Conservation (phyloP, 2,797 vertebrate genomes). For the Fistularia commersonii region DNA sequence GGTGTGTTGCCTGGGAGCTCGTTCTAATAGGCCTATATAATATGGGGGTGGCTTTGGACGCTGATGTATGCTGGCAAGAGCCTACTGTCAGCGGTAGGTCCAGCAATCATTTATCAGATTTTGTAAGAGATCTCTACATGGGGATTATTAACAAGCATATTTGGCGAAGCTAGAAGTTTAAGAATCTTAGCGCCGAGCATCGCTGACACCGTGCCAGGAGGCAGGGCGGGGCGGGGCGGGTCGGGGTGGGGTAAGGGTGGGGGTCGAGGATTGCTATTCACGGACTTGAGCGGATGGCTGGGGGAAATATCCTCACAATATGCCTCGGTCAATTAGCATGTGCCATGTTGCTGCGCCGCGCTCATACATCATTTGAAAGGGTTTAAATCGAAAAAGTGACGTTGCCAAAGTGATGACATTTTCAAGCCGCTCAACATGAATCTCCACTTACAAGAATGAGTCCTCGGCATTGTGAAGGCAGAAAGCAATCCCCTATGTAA, state of each 20-base stretch:
- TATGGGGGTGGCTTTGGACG: slow-evolving; percentile 48
- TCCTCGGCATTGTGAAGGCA: slow-evolving; percentile 38
- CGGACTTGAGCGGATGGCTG: slow-evolving; percentile 45
- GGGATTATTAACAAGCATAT: slow-evolving; percentile 65
- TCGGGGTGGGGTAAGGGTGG: not conserved
- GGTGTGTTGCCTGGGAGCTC: slow-evolving; percentile 62
- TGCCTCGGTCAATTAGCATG: slow-evolving; percentile 57
- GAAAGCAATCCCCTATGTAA: slow-evolving; percentile 27
- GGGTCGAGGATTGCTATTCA: slow-evolving; percentile 21
- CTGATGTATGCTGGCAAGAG: slow-evolving; percentile 68
- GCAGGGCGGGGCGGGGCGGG: not conserved
- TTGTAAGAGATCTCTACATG: slow-evolving; percentile 62
- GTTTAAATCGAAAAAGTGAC: slow-evolving; percentile 58
- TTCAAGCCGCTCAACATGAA: slow-evolving; percentile 44
- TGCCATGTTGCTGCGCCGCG: slow-evolving; percentile 38
- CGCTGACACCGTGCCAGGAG: slow-evolving; percentile 28
- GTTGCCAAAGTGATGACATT: slow-evolving; percentile 56
- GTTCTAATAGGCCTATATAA: slow-evolving; percentile 55
- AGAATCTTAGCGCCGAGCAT: slow-evolving; percentile 36
- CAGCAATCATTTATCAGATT: slow-evolving; percentile 64
- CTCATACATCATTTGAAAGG: slow-evolving; percentile 60
- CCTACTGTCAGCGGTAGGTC: slow-evolving; percentile 61
- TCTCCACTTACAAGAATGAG: slow-evolving; percentile 38
- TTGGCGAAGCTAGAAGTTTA: not conserved
- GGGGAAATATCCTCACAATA: slow-evolving; percentile 51